Conservation (phyloP, 2,888 invertebrate species). For the Thymelicus lineola region DNA sequence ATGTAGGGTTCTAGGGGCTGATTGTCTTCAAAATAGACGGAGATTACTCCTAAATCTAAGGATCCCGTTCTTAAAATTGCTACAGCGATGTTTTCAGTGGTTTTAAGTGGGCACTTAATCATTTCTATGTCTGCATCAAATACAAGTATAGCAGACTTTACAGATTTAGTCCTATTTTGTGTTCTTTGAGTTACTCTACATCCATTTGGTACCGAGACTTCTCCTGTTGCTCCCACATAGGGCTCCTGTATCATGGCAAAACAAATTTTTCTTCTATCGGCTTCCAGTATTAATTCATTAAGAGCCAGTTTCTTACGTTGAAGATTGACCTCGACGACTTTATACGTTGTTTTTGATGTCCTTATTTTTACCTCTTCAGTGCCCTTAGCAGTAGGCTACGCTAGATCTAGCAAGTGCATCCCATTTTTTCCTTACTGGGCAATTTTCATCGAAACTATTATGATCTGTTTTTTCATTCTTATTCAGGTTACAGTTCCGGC, state of each 20-base stretch:
- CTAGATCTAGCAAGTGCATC: too few relatives aligned
- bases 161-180: background rate
- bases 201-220: background rate
- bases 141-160: background rate
- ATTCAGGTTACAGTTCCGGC: background rate
- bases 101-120: background rate
- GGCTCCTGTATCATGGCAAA: constrained; percentile 30
- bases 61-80: background rate
- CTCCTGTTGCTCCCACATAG: background rate
- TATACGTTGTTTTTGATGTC: background rate
- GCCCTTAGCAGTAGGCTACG: constrained; percentile 43
- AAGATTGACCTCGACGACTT: background rate
- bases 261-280: background rate
- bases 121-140: background rate
- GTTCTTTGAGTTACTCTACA: background rate
- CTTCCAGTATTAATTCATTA: background rate
- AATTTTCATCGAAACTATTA: too few relatives aligned
- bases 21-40: background rate
- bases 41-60: background rate
- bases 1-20: background rate
- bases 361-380: background rate
- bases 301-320: background rate
- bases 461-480: too few relatives aligned
- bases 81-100: constrained; percentile 14
- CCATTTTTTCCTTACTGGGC: too few relatives aligned